Percentiles rank a stretch among this genome's conserved stretches.
Evolutionary conservation across 2,797 vertebrate genomes (phyloP).

Genomic region (Neosilurus hyrtlii): DNA sequence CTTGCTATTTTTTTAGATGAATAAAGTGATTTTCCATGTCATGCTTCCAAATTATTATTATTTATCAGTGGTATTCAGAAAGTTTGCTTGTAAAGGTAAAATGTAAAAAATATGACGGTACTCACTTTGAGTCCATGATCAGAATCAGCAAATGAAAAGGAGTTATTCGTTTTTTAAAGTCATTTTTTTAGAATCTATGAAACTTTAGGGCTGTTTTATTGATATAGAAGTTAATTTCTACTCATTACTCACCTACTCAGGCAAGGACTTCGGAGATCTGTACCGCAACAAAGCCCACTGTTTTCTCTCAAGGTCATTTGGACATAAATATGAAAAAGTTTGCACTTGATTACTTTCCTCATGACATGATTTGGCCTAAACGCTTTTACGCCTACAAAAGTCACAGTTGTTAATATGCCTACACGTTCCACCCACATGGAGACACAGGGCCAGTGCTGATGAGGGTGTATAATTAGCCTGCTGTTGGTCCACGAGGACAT

Average conservation of each 20-base stretch:
- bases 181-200: background rate
- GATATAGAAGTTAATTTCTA: background rate
- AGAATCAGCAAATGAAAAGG: background rate
- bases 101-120: background rate
- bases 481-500: constrained; percentile 7
- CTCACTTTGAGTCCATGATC: background rate
- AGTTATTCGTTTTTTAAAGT: background rate
- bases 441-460: constrained; percentile 38
- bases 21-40: background rate
- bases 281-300: constrained; percentile 21
- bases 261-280: constrained; percentile 16
- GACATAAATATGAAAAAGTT: constrained; percentile 23
- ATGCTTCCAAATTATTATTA: background rate
- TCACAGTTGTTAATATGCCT: constrained; percentile 32
- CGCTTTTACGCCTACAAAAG: constrained; percentile 46
- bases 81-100: background rate
- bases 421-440: constrained; percentile 41
- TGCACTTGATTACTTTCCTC: constrained; percentile 35
- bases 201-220: background rate
- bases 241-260: background rate
- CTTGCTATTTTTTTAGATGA: background rate
- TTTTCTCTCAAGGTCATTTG: constrained; percentile 17
- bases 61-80: background rate
- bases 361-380: constrained; percentile 40
- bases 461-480: constrained; percentile 39